Base-by-base conservation (phyloP, 1,140 invertebrate genomes). In the Drosophila arizonae region DNA sequence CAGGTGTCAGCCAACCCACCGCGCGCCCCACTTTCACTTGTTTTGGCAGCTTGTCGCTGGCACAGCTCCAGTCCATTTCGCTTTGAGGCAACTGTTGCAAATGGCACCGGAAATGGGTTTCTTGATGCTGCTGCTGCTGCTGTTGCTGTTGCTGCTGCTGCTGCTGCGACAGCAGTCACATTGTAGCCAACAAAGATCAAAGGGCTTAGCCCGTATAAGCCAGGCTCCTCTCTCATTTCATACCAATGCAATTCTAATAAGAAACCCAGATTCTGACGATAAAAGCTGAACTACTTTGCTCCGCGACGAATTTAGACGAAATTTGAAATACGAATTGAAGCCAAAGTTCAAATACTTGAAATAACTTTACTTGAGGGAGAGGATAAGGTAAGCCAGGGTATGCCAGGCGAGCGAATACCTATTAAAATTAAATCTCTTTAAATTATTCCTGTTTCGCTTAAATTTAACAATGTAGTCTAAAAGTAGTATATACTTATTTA, bases 41-140 rank as follows among this genome's bases (percentile, higher is more conserved):
- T 26, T 50, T 6, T 50, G 21, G 48, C 24, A 50, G 48, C 17
- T 45, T 45, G 24, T 57, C 24, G n/a, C 24, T 46, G 24, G 45
- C 26, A 28, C 58, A 6, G 15, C 24, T 62, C 55, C 70, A 45
- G 62, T 50, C 15, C 68, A 30, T 79, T 57, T 9, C 41, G 52
- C 62, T 58, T 43, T 26, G 26, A 72, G 51, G 61, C 63, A 30
- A 39, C 26, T 50, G 36, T 48, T 63, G 67, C 67, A 57, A 56
- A 26, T 70, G 60, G n/a, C 66, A 71, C 45, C 61, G 72, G 72
- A 72, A 75, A 66, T 66, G 36, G 39, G 15, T 39, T 60, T 43
- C 26, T 17, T n/a, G 33, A 30, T 50, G 55, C 17, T 57, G 43
- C 33, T 54, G 70, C 67, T n/a, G 70, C 33, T 33, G 33, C 33